Evolutionary conservation across 1,140 invertebrate genomes (phyloP), one percentile per base, ranked within the genome.

Genomic region (Lepeophtheirus salmonis): DNA sequence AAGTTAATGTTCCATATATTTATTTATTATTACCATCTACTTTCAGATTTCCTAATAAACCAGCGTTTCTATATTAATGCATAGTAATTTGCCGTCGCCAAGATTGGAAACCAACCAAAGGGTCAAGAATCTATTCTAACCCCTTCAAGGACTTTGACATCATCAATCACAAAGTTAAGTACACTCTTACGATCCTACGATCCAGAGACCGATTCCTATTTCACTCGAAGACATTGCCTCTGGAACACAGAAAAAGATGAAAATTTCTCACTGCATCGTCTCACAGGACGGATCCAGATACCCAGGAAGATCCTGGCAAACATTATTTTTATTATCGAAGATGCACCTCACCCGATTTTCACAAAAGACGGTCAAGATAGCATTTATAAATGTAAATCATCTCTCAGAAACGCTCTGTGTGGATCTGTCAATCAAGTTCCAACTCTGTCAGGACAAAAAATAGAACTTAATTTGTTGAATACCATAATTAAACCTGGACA

Each of bases 221-320:
- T 82, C 83, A 0, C 71, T 99, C 21, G 81, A 97, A 68, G 90
- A 96, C 67, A 86, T 96, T 63, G 78, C 82, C 3, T 80, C 80
- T 63, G 95, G 95, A 22, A 96, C 90, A 70, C 89, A 87, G 0
- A 99, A 98, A 73, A 98, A 97, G 74, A 98, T 99, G 94, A 98
- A 97, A 74, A 98, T 99, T 56, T 95, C 90, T 17, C 78, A 90
- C 64, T 81, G 84, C 66, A 87, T 97, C 16, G 71, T 88, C 3
- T 82, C 83, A 66, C 72, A 81, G 3, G 89, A 97, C 72, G 89
- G 89, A 52, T 79, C 83, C 0, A 97, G 68, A 82, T 82, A 14
- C 83, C 87, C 16, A 87, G 89, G 65, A 95, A 91, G 71, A 89
- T 97, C 61, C 95, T 96, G 25, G 94, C 96, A 20, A 95, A 99